Base-by-base conservation (phyloP, 2,797 vertebrate species). In the Alfaro cultratus region DNA sequence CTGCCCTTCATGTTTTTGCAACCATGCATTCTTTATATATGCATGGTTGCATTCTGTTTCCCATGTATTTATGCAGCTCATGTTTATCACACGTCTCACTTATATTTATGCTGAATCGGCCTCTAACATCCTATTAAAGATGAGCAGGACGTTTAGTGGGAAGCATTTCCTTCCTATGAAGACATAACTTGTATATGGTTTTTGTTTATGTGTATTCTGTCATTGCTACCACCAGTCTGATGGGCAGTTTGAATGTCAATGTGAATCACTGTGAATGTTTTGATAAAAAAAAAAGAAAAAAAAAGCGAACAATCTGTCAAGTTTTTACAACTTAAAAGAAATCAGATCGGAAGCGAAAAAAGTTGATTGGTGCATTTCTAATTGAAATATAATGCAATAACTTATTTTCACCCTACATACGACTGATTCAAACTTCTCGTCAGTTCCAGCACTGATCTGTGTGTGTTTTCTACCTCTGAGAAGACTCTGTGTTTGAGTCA, bases 321-420 rank as follows among this genome's bases (percentile, higher is more conserved):
- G 75, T 83, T 76, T 67, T 71, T 81, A 79, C 73, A 47, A 5
- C 34, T 39, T 1, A 57, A 82, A 78, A 8, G 13, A 53, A 10
- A 51, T 51, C 6, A 9, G 21, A 21, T 49, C 0, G 49, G 21
- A 53, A 53, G 49, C 26, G 51, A 21, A 53, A 26, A 53, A 53
- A 10, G 23, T 53, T 9, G 51, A 53, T 53, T 10, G 8, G 21
- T 26, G 8, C 23, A 26, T 53, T 53, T 53, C 51, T 39, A 39
- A 18, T 9, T 36, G 8, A 36, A 67, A 36, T 36, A 21, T 13
- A 3, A 15, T 3, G 8, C 8, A 3, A 10, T 36, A 21, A 36
- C 15, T 4, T 16, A 39, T 67, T 67, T 67, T 36, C 34, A 39
- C 6, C 60, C 16, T 16, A 0, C 16, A 1, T 34, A 8, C 31